Percentiles rank a stretch among this genome's conserved stretches.
Conservation (phyloP, 2,797 vertebrate genomes). For the Busarellus nigricollis region DNA sequence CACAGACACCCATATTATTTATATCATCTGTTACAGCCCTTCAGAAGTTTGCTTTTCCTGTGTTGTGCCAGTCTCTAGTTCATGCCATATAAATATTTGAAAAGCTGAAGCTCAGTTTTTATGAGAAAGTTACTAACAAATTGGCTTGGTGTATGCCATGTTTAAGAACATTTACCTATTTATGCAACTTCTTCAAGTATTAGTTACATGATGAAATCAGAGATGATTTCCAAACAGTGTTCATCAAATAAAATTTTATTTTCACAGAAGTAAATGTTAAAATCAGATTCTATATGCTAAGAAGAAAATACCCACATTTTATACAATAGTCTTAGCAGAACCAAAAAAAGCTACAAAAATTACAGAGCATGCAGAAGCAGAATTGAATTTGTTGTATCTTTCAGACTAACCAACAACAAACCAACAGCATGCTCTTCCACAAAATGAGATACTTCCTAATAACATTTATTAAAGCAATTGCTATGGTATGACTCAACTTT, state of each 20-base stretch:
- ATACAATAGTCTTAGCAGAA: neutral
- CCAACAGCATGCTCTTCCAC: neutral
- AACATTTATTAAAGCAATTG: constrained; percentile 29
- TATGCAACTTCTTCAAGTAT: neutral
- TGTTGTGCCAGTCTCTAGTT: neutral
- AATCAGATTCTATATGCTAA: neutral
- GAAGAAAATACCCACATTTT: neutral
- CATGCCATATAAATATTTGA: neutral
- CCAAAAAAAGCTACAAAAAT: neutral
- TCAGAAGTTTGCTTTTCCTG: neutral
- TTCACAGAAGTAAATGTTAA: neutral
- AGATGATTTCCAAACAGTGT: neutral
- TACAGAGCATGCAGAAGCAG: neutral
- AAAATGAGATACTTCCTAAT: constrained; percentile 12
- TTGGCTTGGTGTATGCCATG: neutral
- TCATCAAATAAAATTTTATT: neutral
- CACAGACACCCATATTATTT: neutral
- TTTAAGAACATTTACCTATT: constrained; percentile 8
- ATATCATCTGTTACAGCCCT: neutral
- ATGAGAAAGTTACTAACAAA: neutral
- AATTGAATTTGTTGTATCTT: neutral
- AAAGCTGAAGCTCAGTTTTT: neutral
- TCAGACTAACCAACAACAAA: neutral
- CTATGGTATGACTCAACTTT: constrained; percentile 25
- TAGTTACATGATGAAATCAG: neutral